Percentiles rank a stretch among this genome's conserved stretches.
These are phyloP conservation scores for Cheiracanthium punctorium DNA, from an alignment of 2,888 invertebrate genomes.

Conservation along the genomic window DNA sequence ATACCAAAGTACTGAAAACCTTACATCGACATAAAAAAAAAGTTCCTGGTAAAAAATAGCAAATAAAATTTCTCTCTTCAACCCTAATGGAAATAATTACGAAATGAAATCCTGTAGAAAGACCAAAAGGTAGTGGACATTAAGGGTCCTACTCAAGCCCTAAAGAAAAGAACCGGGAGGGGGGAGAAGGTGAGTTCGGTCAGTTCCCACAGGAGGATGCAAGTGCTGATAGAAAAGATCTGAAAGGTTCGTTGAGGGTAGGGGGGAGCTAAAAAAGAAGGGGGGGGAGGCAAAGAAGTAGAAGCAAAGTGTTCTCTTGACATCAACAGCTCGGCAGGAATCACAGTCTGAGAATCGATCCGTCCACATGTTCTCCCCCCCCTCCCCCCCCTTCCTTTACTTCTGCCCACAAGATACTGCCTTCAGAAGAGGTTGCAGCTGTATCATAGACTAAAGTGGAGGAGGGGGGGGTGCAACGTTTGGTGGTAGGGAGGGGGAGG, in stretches of 20 bases:
- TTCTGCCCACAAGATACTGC: slow-evolving; percentile 40
- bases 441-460: slow-evolving; percentile 39
- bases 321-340: slow-evolving; percentile 67
- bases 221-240: slow-evolving; percentile 36
- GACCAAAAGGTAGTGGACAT: slow-evolving; percentile 33
- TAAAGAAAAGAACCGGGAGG: background rate
- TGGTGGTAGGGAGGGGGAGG: background rate
- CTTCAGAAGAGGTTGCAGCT: slow-evolving; percentile 35
- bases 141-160: slow-evolving; percentile 11
- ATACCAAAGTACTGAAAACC: background rate
- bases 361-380: slow-evolving; percentile 5
- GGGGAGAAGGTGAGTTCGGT: slow-evolving; percentile 11
- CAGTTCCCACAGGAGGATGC: slow-evolving; percentile 49
- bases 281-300: slow-evolving; percentile 45
- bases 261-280: background rate
- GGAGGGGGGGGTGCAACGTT: background rate
- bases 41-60: background rate
- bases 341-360: slow-evolving; percentile 50
- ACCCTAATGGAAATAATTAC: slow-evolving; percentile 53
- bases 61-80: slow-evolving; percentile 16
- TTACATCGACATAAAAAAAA: background rate
- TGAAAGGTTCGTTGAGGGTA: slow-evolving; percentile 15
- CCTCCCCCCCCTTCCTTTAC: slow-evolving; percentile 23
- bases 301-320: slow-evolving; percentile 68
- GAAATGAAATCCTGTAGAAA: slow-evolving; percentile 28